phyloP scores from a whole-genome alignment of 2,888 invertebrate species.

The Mylabris sibirica region DNA sequence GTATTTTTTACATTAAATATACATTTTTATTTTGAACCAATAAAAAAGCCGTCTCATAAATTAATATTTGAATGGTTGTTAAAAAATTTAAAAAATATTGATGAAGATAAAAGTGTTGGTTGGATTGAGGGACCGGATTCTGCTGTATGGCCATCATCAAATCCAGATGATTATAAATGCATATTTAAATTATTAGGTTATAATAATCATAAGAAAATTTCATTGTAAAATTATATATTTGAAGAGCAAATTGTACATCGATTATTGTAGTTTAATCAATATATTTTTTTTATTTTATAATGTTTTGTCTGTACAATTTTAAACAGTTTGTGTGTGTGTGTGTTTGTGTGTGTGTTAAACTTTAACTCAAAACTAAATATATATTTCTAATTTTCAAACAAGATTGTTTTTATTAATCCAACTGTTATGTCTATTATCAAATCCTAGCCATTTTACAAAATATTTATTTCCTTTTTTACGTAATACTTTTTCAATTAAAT shows the following conservation, averaged over 20 bases:
- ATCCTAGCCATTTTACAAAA: constrained; percentile 46
- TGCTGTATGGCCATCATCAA: not conserved
- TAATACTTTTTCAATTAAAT: constrained; percentile 51
- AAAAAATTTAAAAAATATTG: not conserved
- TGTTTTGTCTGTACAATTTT: no score
- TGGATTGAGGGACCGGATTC: not conserved
- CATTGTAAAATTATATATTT: no score
- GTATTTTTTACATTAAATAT: not conserved
- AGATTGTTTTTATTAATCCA: not conserved
- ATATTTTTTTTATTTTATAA: no score
- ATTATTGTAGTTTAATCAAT: not conserved
- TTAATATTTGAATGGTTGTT: not conserved
- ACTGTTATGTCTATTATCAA: not conserved
- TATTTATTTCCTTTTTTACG: constrained; percentile 39
- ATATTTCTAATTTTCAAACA: no score
- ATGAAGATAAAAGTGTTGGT: not conserved
- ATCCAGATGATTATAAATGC: not conserved
- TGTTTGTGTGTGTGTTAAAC: no score
- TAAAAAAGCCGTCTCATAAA: not conserved
- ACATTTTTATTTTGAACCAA: not conserved
- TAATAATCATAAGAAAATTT: not conserved
- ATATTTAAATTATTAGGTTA: not conserved
- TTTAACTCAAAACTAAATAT: no score
- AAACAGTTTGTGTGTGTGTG: no score
- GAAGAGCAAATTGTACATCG: not conserved